Base-by-base conservation (phyloP, 2,888 invertebrate species). In the Calliopum simillimum region DNA sequence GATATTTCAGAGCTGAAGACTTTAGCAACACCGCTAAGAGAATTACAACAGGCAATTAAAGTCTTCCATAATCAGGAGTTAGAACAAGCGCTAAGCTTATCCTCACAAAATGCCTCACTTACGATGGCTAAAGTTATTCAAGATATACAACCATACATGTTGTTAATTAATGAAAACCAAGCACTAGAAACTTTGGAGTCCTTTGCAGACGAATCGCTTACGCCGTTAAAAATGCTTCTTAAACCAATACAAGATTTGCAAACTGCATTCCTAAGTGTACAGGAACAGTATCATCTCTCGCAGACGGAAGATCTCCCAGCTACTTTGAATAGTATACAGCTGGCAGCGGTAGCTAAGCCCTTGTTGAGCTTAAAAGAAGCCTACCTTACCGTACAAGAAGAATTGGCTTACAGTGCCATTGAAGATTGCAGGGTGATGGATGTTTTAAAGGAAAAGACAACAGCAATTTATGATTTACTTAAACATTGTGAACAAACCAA, bases 221-320 rank as follows among this genome's bases (percentile, higher is more conserved):
- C 80, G 13, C 76, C 81, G 43, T 76, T 86, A 13, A 77, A 84
- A 46, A 81, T 81, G 71, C 79, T 87, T 16, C 77, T 85, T 1
- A 76, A 80, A 51, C 87, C 87, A 1, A 80, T 86, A 5, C 80
- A 81, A 62, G 83, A 85, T 70, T 78, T 87, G n/a, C 85, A 86
- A 74, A 78, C 76, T 46, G 79, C 79, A 2, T 74, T 83, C 4
- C 71, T 81, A 8, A 71, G 77, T n/a, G 76, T 79, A 23, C 79
- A 80, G 23, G 79, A 84, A 59, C 87, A 88, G 76, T 79, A 73
- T 81, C 86, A 71, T 71, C 61, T 81, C 5, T 81, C 80, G 0
- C 79, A 81, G 63, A 69, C 73, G 1, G 78, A 77, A 0, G 75
- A 75, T 33, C 44, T 81, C 2, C 72, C 75, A 2, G 71, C 70